Evolutionary conservation across 2,797 vertebrate species (phyloP).

Genomic region (Vireo griseus): DNA sequence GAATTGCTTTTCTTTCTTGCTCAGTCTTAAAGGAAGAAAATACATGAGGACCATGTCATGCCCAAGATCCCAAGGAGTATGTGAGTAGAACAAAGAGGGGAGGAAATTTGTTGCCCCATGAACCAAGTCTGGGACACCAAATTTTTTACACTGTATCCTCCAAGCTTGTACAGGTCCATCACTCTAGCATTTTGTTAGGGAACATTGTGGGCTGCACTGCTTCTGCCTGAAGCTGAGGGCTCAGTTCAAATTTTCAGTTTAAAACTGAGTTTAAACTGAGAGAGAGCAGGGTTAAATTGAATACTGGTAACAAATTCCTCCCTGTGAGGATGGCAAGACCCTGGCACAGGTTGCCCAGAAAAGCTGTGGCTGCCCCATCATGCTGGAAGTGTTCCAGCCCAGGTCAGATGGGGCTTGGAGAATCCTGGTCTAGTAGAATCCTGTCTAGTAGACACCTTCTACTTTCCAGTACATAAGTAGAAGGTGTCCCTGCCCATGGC

Average conservation of each 20-base stretch:
- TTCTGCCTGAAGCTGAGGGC: background rate
- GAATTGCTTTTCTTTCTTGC: background rate
- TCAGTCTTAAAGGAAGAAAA: background rate
- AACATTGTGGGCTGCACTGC: background rate
- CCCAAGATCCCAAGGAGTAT: background rate
- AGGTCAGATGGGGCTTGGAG: background rate
- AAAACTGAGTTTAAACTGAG: background rate
- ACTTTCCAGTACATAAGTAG: no score
- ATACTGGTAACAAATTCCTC: background rate
- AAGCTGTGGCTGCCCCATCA: background rate
- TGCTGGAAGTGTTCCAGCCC: background rate
- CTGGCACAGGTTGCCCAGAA: background rate
- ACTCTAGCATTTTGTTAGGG: fast-evolving
- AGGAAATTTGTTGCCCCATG: background rate
- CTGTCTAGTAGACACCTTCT: no score
- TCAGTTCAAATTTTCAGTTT: background rate
- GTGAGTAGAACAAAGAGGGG: background rate
- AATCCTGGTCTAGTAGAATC: no score
- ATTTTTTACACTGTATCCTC: background rate
- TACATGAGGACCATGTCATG: background rate
- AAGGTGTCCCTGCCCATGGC: no score
- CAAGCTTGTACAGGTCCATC: background rate
- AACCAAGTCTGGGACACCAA: background rate
- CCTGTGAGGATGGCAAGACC: background rate
- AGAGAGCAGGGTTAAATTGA: background rate